phyloP scores from a whole-genome alignment of 2,888 invertebrate genomes.

The Polylopha cassiicola region DNA sequence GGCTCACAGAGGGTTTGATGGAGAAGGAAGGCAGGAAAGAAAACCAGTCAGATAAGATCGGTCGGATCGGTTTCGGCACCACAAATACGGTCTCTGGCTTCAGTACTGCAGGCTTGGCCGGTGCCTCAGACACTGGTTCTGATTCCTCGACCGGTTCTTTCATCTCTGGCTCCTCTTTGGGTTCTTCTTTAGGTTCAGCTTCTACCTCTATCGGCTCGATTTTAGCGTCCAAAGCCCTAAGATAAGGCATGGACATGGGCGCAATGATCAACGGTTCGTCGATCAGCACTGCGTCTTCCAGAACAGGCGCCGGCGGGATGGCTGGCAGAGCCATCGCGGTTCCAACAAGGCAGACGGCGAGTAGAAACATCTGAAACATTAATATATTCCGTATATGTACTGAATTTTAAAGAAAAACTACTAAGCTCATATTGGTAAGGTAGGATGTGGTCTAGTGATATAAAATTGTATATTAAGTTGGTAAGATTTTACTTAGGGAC shows the following conservation, averaged over 20 bases:
- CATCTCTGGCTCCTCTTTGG: slow-evolving; percentile 14
- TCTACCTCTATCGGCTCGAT: slow-evolving; percentile 10
- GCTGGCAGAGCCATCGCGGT: slow-evolving; percentile 37
- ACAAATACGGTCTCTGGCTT: neutral
- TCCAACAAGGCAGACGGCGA: slow-evolving; percentile 38
- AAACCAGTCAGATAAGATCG: slow-evolving; percentile 6
- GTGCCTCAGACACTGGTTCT: no score
- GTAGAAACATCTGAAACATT: slow-evolving; percentile 41
- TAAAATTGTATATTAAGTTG: no score
- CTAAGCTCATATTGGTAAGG: no score
- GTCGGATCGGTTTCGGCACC: neutral
- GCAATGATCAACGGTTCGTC: slow-evolving; percentile 10
- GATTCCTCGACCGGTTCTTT: slow-evolving; percentile 8
- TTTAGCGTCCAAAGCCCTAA: slow-evolving; percentile 8
- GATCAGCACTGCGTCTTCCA: slow-evolving; percentile 19
- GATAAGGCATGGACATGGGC: slow-evolving; percentile 2
- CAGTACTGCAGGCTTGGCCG: neutral
- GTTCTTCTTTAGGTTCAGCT: slow-evolving; percentile 2
- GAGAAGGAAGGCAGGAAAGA: neutral
- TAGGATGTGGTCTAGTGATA: no score
- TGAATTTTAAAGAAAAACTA: no score
- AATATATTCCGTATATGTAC: no score
- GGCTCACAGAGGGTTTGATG: no score
- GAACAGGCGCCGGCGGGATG: slow-evolving; percentile 23
- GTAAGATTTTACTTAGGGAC: no score